phyloP scores from a whole-genome alignment of 2,797 vertebrate species.

The Eremophila alpestris region DNA sequence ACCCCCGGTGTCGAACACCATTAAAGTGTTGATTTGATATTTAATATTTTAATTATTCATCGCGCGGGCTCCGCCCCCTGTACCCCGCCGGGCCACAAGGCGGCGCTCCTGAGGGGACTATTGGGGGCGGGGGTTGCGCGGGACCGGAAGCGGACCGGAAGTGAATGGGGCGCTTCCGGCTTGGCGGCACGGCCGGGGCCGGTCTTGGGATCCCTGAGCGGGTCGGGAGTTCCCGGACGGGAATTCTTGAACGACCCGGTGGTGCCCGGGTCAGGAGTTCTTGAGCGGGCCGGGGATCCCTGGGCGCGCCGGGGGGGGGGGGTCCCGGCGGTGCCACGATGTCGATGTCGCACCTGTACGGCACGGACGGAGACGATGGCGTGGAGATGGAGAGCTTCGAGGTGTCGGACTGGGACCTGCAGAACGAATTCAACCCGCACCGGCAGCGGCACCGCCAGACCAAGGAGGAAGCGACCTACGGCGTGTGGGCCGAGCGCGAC shows the following conservation, averaged over 20 bases:
- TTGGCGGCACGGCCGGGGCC: accelerated
- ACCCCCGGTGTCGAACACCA: not conserved
- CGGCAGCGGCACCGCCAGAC: slow-evolving; percentile 89
- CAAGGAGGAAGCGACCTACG: slow-evolving; percentile 95
- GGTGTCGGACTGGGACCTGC: slow-evolving; percentile 95
- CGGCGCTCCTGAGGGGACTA: too few relatives aligned
- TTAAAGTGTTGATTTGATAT: slow-evolving; percentile 30
- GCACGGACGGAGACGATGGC: slow-evolving; percentile 87
- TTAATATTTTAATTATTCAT: not conserved
- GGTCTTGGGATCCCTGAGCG: accelerated
- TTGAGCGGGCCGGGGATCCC: not conserved
- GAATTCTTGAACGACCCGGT: not conserved
- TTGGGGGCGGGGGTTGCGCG: accelerated
- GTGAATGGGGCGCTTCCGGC: not conserved
- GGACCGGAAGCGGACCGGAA: accelerated
- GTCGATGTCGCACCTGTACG: slow-evolving; percentile 96
- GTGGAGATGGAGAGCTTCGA: slow-evolving; percentile 96
- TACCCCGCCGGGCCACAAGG: not conserved
- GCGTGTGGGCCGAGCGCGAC: slow-evolving; percentile 94
- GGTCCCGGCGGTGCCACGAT: slow-evolving; percentile 58
- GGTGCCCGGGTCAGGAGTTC: not conserved
- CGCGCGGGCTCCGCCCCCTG: not conserved
- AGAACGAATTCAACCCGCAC: slow-evolving; percentile 97
- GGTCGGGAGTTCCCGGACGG: not conserved
- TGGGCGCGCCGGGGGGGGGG: not conserved